Evolutionary conservation across 2,113 vertebrate genomes (phyloP).

Genomic region (Capricornis sumatraensis): DNA sequence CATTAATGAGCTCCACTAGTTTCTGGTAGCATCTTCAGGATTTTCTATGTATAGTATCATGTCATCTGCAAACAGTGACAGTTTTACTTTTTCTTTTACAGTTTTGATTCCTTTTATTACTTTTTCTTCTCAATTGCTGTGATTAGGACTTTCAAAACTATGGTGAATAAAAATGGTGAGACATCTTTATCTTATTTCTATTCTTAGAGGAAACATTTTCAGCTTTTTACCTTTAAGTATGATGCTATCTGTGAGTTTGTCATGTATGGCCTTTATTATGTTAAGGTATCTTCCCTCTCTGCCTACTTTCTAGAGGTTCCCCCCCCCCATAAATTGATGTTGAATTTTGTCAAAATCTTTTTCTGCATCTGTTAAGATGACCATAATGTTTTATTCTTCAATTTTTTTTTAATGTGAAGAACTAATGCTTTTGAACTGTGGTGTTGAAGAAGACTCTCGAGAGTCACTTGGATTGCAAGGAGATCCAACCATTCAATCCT

Average conservation of each 20-base stretch:
- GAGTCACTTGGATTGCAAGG: not conserved
- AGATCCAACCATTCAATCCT: not conserved
- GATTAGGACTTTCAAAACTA: not conserved
- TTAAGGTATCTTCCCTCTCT: not conserved
- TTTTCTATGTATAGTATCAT: not conserved
- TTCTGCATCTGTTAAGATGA: not conserved
- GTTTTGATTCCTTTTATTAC: not conserved
- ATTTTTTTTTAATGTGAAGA: not conserved
- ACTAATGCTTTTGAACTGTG: not conserved
- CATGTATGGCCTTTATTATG: not conserved
- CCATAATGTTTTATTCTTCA: not conserved
- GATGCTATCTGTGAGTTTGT: not conserved
- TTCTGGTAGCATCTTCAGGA: not conserved
- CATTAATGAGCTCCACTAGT: not conserved
- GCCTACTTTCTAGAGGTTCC: not conserved
- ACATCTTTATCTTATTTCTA: not conserved
- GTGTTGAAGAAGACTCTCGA: not conserved
- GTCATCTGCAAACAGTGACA: not conserved
- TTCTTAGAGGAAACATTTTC: not conserved
- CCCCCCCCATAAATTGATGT: not conserved
- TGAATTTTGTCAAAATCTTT: not conserved
- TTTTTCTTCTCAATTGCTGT: not conserved
- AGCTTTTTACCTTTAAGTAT: not conserved
- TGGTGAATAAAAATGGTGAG: not conserved
- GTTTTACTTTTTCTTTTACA: not conserved